Evolutionary conservation across 2,113 vertebrate genomes (phyloP).

Genomic region (Oryzias melastigma): DNA sequence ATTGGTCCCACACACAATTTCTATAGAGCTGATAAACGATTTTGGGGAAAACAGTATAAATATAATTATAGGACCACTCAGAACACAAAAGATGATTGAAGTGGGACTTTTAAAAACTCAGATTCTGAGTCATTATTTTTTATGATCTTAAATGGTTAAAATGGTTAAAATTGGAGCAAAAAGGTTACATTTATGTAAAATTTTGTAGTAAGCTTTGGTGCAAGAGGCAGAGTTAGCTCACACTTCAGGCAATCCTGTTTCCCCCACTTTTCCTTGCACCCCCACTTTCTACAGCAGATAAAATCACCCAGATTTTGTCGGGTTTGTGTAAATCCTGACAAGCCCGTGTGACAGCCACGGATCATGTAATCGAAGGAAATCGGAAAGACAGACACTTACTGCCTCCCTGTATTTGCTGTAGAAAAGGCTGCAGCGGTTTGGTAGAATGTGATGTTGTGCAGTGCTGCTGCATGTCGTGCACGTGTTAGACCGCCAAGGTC

Average conservation of each 20-base stretch:
- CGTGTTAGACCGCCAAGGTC: constrained; percentile 22
- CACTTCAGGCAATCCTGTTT: constrained; percentile 1
- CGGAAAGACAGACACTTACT: constrained; percentile 15
- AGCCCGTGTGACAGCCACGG: constrained; percentile 8
- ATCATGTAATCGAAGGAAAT: constrained; percentile 37
- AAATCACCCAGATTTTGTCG: constrained; percentile 29
- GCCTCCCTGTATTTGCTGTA: neutral
- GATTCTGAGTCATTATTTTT: too few species aligned
- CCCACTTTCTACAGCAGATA: constrained; percentile 7
- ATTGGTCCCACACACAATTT: too few species aligned
- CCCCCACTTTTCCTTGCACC: neutral
- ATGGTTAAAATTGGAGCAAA: too few species aligned
- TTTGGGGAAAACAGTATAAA: too few species aligned
- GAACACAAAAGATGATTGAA: too few species aligned
- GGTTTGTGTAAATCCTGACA: constrained; percentile 32
- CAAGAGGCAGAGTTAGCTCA: neutral
- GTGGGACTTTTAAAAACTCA: too few species aligned
- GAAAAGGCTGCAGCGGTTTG: constrained; percentile 1
- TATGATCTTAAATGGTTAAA: too few species aligned
- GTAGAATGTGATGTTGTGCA: neutral
- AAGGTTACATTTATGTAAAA: neutral
- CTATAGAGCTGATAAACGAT: too few species aligned
- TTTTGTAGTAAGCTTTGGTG: neutral
- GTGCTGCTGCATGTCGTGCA: neutral
- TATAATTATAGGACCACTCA: too few species aligned